These are phyloP conservation scores for Nipponacmea schrenckii DNA, from an alignment of 2,888 invertebrate genomes.

Conservation along the genomic window DNA sequence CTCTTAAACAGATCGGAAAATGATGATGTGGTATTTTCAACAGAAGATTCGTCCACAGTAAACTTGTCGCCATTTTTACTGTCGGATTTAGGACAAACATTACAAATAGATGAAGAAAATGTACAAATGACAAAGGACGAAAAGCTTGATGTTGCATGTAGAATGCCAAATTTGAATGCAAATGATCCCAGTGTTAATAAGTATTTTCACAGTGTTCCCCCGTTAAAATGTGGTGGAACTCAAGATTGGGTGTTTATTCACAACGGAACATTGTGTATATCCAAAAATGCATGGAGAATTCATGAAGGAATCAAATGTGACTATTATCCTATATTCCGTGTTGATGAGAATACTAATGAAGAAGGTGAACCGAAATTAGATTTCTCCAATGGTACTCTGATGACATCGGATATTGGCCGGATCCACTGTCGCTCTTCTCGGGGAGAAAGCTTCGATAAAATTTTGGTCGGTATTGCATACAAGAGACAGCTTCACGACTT, in stretches of 20 bases:
- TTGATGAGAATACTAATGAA: conserved; percentile 47
- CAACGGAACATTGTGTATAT: conserved; percentile 74
- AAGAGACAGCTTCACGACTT: conserved; percentile 26
- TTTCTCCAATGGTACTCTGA: conserved; percentile 42
- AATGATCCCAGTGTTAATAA: conserved; percentile 80
- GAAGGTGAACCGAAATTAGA: conserved; percentile 39
- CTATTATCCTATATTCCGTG: conserved; percentile 70
- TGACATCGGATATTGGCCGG: conserved; percentile 59
- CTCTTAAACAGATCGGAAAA: too few species aligned
- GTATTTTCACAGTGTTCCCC: conserved; percentile 75
- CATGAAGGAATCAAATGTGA: conserved; percentile 70
- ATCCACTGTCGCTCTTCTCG: conserved; percentile 52
- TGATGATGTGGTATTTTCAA: too few species aligned
- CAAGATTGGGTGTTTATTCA: conserved; percentile 83
- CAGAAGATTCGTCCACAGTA: too few species aligned
- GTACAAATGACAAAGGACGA: conserved; percentile 33
- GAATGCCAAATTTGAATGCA: conserved; percentile 76
- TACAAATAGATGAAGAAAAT: not conserved
- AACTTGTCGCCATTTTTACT: too few species aligned
- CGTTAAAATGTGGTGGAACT: conserved; percentile 75
- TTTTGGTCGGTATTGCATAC: conserved; percentile 73
- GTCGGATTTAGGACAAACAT: not conserved
- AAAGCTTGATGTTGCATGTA: conserved; percentile 70
- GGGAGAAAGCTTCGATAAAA: conserved; percentile 74
- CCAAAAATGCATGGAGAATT: conserved; percentile 68